A percentile compares a stretch with the other conserved stretches of the same genome.
These are phyloP conservation scores for Numenius arquata DNA, from an alignment of 2,113 vertebrate genomes.

Conservation along the genomic window DNA sequence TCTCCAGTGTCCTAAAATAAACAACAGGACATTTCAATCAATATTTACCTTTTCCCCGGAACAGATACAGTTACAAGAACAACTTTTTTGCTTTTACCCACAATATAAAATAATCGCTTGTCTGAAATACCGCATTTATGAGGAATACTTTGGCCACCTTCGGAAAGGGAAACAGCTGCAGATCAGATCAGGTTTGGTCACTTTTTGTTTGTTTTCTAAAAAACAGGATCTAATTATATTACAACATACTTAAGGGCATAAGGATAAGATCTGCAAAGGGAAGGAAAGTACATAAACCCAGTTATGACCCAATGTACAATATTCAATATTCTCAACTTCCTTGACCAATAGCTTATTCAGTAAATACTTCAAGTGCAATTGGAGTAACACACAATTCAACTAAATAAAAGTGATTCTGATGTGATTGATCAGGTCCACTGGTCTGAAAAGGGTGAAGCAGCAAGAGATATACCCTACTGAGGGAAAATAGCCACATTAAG, in stretches of 20 bases:
- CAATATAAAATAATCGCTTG: neutral
- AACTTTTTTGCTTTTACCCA: neutral
- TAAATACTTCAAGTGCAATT: neutral
- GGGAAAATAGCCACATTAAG: neutral
- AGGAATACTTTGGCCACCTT: neutral
- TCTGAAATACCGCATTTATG: neutral
- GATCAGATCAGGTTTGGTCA: neutral
- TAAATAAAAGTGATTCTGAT: neutral
- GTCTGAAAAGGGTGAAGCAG: neutral
- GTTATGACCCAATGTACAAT: neutral
- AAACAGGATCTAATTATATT: neutral
- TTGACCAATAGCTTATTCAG: neutral
- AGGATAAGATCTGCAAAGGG: neutral
- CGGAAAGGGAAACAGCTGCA: neutral
- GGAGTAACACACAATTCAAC: neutral
- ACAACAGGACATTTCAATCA: neutral
- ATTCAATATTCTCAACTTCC: neutral
- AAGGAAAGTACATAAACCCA: neutral
- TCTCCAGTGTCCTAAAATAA: conserved; percentile 88
- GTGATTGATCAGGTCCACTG: neutral
- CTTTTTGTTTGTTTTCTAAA: neutral
- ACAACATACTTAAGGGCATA: neutral
- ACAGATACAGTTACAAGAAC: neutral
- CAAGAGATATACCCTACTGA: neutral
- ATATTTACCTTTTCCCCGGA: neutral